phyloP scores from a whole-genome alignment of 2,888 invertebrate species.

The Alcis repandata region DNA sequence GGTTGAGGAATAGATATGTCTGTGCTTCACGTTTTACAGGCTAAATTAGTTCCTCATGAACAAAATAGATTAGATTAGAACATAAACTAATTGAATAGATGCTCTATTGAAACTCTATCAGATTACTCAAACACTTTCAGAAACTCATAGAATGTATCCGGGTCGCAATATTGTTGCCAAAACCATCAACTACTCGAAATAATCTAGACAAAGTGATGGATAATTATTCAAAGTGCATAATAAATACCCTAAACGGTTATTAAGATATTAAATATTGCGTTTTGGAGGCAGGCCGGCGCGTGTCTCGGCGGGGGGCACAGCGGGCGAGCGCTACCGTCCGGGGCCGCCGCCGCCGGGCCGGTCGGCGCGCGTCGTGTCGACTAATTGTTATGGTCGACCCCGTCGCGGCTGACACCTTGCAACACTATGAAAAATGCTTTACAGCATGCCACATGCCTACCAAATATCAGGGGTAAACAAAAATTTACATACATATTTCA shows the following conservation, averaged over 20 bases:
- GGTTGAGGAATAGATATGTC: neutral
- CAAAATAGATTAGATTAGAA: too few relatives aligned
- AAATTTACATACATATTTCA: neutral
- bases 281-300: slow-evolving; percentile 62
- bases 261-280: slow-evolving; percentile 83
- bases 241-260: slow-evolving; percentile 80
- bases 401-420: slow-evolving; percentile 57
- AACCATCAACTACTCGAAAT: slow-evolving; percentile 44
- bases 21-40: too few relatives aligned
- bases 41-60: too few relatives aligned
- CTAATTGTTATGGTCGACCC: slow-evolving; percentile 73
- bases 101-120: neutral
- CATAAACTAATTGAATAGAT: neutral
- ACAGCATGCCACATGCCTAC: slow-evolving; percentile 33
- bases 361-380: slow-evolving; percentile 50
- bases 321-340: slow-evolving; percentile 78
- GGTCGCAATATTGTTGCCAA: slow-evolving; percentile 20
- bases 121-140: neutral
- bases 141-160: neutral
- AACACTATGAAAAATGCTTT: slow-evolving; percentile 55
- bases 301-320: slow-evolving; percentile 75
- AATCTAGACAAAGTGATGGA: slow-evolving; percentile 64
- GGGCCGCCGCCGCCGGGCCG: slow-evolving; percentile 49
- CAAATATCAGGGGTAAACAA: slow-evolving; percentile 34
- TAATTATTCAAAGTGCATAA: slow-evolving; percentile 75